Evolutionary conservation across 2,888 invertebrate species (phyloP), one percentile per base, ranked within the genome.

Genomic region (Lagria hirta): DNA sequence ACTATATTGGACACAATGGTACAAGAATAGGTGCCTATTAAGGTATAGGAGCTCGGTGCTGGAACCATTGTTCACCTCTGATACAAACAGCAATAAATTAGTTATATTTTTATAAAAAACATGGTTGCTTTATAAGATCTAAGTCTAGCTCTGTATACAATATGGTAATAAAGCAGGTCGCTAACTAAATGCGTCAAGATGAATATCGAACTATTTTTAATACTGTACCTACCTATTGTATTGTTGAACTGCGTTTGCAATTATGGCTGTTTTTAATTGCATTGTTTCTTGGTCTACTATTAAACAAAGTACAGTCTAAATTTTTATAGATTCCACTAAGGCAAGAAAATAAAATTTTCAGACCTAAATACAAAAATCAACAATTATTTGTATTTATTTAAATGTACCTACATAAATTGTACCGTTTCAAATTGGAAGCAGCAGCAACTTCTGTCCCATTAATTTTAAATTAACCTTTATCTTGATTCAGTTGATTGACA

Each of bases 71-170:
- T 62, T 62, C 58, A 58, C 58, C 52, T 54, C 46, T 42, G 49
- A 48, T 43, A 60, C 57, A 55, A 55, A 55, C 55, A 51, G 59
- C 53, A 62, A 64, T 64, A 64, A 64, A 64, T 64, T 61, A 60
- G 60, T 58, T 49, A 51, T 45, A 55, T 57, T 61, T 60, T 62
- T 61, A 60, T 51, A 48, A 49, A 52, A 53, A 35, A 47, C 49
- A 49, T 55, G n/a, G n/a, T 56, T 56, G 54, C 57, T 62, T 60
- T 62, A 60, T 62, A 60, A 60, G 57, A 60, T 52, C 54, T 44
- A 52, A 50, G 40, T 48, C 49, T 47, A 36, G 48, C 46, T 52
- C 51, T 49, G 49, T 52, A 60, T 55, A 59, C 59, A 61, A 61
- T 61, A 61, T 60, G 61, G 58, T 61, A 60, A 61, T 61, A 60